These are phyloP conservation scores for Psittacula echo DNA, from an alignment of 2,797 vertebrate species.

Conservation along the genomic window DNA sequence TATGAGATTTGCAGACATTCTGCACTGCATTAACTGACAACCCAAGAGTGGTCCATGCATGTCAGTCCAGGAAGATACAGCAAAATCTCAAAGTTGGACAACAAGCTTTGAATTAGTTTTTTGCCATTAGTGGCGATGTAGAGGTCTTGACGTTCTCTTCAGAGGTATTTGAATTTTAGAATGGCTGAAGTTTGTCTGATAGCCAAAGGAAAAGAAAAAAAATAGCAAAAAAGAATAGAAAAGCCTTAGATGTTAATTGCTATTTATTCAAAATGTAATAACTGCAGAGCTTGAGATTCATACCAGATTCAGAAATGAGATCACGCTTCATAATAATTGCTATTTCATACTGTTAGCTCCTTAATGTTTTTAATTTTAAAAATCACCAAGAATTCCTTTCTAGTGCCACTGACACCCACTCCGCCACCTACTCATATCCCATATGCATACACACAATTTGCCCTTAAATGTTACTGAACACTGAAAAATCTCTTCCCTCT, in stretches of 20 bases:
- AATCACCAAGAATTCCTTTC: constrained; percentile 41
- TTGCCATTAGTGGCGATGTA: background rate
- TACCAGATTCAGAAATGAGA: constrained; percentile 59
- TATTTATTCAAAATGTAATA: constrained; percentile 65
- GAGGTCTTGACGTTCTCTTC: background rate
- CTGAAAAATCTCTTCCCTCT: constrained; percentile 20
- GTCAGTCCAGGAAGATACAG: background rate
- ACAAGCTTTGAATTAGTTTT: background rate
- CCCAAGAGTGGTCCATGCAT: background rate
- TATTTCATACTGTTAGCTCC: constrained; percentile 58
- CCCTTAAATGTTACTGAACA: constrained; percentile 36
- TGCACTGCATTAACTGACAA: background rate
- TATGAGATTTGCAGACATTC: background rate
- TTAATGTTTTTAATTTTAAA: constrained; percentile 45
- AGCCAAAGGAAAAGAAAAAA: background rate
- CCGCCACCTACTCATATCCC: background rate
- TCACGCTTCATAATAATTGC: constrained; percentile 32
- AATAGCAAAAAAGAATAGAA: background rate
- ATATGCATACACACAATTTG: background rate
- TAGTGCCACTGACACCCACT: constrained; percentile 35
- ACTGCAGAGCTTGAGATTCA: constrained; percentile 45
- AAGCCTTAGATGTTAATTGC: constrained; percentile 58
- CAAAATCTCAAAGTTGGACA: background rate
- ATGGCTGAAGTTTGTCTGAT: constrained; percentile 16
- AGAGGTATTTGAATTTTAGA: constrained; percentile 11